phyloP scores from a whole-genome alignment of 2,113 vertebrate genomes.

The Syngnathus floridae region DNA sequence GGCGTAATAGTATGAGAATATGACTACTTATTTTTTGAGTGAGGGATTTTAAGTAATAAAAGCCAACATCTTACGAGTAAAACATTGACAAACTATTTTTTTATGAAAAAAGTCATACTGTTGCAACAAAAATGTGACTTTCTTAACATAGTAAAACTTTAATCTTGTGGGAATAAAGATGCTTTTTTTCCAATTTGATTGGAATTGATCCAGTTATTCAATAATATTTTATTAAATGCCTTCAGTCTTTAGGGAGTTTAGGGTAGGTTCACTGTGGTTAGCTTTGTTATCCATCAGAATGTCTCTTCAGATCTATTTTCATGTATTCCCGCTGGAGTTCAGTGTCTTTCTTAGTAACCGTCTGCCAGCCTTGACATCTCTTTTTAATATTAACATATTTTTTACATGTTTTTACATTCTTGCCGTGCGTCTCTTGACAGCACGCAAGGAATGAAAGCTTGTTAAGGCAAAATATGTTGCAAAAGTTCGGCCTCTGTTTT shows the following conservation, averaged over 20 bases:
- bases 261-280: too few relatives aligned
- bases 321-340: slow-evolving; percentile 3
- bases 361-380: slow-evolving; percentile 23
- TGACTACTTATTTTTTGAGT: background rate
- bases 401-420: slow-evolving; percentile 53
- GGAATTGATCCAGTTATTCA: too few relatives aligned
- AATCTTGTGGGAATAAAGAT: too few relatives aligned
- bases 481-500: slow-evolving; percentile 9
- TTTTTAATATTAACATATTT: slow-evolving; percentile 39
- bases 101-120: too few relatives aligned
- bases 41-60: background rate
- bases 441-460: slow-evolving; percentile 3
- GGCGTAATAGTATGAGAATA: background rate
- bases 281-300: too few relatives aligned
- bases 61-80: background rate
- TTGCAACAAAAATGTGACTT: too few relatives aligned
- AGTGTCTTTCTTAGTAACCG: slow-evolving; percentile 13
- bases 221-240: too few relatives aligned
- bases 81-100: background rate
- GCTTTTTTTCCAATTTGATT: too few relatives aligned
- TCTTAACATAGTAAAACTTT: too few relatives aligned
- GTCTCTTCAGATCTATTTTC: background rate
- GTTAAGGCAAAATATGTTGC: slow-evolving; percentile 15
- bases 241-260: too few relatives aligned
- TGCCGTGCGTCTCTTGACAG: slow-evolving; percentile 3